phyloP scores from a whole-genome alignment of 2,888 invertebrate species.

The Dasypogon diadema region DNA sequence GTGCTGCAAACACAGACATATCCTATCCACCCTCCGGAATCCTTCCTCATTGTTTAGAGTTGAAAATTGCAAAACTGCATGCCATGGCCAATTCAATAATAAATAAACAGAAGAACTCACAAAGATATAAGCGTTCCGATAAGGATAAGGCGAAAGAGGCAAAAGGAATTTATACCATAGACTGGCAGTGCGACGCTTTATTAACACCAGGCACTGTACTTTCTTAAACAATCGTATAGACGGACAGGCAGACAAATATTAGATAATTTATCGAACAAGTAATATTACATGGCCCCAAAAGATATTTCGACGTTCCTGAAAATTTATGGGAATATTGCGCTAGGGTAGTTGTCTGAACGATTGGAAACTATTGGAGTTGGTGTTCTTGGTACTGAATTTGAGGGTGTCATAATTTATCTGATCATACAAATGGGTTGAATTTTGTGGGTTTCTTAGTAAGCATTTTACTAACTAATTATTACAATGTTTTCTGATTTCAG shows the following conservation, averaged over 20 bases:
- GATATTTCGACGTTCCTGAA: constrained; percentile 9
- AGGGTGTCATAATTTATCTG: too few relatives aligned
- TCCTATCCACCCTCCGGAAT: not conserved
- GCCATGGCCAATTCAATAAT: constrained; percentile 34
- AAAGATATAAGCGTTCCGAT: constrained; percentile 33
- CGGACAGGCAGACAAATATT: constrained; percentile 39
- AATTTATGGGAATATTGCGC: constrained; percentile 17
- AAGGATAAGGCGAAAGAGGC: not conserved
- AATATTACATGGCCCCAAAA: not conserved
- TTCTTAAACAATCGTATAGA: constrained; percentile 7
- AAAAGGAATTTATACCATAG: not conserved
- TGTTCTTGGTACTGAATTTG: too few relatives aligned
- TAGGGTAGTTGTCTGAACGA: not conserved
- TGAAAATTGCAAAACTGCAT: constrained; percentile 21
- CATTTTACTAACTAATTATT: too few relatives aligned
- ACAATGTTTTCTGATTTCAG: too few relatives aligned
- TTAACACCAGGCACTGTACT: constrained; percentile 25
- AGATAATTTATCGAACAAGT: constrained; percentile 25
- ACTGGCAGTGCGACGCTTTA: not conserved
- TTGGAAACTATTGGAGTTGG: not conserved
- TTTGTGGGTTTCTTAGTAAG: too few relatives aligned
- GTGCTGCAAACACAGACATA: not conserved
- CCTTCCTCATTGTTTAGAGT: constrained; percentile 15
- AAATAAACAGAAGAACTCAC: constrained; percentile 45
- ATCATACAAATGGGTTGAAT: too few relatives aligned